Percentiles rank a stretch among this genome's conserved stretches.
These are phyloP conservation scores for Phaethon lepturus DNA, from an alignment of 2,113 vertebrate genomes.

Conservation along the genomic window DNA sequence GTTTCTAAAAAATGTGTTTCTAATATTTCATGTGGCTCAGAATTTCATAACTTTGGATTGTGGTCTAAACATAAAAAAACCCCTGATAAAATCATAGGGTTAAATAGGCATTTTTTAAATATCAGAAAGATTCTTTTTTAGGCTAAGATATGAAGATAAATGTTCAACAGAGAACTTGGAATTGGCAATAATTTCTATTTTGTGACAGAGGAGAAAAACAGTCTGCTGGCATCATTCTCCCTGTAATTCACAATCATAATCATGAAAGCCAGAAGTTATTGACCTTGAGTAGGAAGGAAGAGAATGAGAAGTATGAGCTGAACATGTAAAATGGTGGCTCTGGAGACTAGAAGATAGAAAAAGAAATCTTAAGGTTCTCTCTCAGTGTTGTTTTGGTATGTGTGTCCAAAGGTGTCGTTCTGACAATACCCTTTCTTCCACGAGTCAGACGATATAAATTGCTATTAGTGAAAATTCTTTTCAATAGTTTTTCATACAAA, in stretches of 20 bases:
- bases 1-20: neutral
- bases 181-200: neutral
- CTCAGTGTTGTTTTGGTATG: neutral
- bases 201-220: neutral
- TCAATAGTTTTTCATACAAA: neutral
- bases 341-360: neutral
- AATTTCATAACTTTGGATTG: neutral
- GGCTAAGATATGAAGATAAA: neutral
- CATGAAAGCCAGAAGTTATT: neutral
- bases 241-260: neutral
- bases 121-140: neutral
- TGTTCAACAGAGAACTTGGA: neutral
- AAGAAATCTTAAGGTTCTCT: neutral
- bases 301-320: neutral
- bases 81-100: neutral
- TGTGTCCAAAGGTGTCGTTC: neutral
- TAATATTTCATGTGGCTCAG: neutral
- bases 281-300: neutral
- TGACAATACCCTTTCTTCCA: neutral
- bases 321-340: neutral
- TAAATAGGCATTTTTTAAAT: neutral
- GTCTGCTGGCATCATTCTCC: neutral
- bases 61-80: neutral
- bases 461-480: neutral
- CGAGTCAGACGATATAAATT: neutral